Evolutionary conservation across 1,140 invertebrate species (phyloP).

Genomic region (Zaprionus camerounensis): DNA sequence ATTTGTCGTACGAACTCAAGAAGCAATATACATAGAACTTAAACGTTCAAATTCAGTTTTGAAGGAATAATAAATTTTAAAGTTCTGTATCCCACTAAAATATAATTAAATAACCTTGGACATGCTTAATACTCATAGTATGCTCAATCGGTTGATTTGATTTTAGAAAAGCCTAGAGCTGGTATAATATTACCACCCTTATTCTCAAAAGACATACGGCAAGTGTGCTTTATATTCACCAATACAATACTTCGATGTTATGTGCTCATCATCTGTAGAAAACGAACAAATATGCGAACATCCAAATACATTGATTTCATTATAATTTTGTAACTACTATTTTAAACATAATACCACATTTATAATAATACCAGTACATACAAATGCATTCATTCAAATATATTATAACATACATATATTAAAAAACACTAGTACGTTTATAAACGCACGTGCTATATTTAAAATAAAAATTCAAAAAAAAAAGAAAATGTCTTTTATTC

Average conservation of each 20-base stretch:
- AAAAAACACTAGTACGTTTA: slow-evolving; percentile 12
- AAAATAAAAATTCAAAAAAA: slow-evolving; percentile 2
- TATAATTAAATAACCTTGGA: background rate
- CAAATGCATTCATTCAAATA: slow-evolving; percentile 9
- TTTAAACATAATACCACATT: slow-evolving; percentile 9
- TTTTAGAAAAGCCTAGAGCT: background rate
- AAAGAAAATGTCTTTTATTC: background rate
- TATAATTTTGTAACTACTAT: slow-evolving; percentile 10
- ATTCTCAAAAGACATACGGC: background rate
- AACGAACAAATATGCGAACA: slow-evolving; percentile 11
- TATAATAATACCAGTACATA: slow-evolving; percentile 4
- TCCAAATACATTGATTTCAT: slow-evolving; percentile 12
- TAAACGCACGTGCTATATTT: slow-evolving; percentile 7
- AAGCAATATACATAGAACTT: slow-evolving; percentile 9
- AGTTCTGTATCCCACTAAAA: background rate
- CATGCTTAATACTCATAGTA: slow-evolving; percentile 1
- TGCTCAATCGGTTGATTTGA: background rate
- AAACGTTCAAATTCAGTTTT: slow-evolving; percentile 10
- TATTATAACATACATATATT: slow-evolving; percentile 7
- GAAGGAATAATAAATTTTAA: slow-evolving; percentile 2
- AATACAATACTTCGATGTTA: slow-evolving; percentile 7
- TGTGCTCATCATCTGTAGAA: slow-evolving; percentile 3
- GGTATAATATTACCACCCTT: slow-evolving; percentile 7
- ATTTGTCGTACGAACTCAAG: background rate
- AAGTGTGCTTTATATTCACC: background rate